Evolutionary conservation across 2,888 invertebrate genomes (phyloP).

Genomic region (Isoperla grammatica): DNA sequence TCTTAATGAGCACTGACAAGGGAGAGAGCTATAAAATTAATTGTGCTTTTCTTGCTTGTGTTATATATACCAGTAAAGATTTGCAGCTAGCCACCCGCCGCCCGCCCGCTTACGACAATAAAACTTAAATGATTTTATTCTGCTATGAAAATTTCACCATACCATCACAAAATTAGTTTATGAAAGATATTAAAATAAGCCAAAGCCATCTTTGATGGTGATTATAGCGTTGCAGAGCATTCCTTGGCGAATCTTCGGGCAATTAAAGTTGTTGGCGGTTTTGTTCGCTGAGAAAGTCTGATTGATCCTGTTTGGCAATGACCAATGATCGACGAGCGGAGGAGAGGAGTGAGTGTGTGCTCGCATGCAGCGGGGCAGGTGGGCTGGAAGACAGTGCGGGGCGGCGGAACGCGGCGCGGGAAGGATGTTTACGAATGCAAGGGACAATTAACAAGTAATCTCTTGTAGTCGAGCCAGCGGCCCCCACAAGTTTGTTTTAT

Average conservation of each 20-base stretch:
- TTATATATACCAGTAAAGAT: conserved; percentile 29
- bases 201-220: conserved; percentile 24
- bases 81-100: conserved; percentile 24
- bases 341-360: neutral
- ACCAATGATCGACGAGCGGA: conserved; percentile 25
- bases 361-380: conserved; percentile 4
- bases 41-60: conserved; percentile 30
- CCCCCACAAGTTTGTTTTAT: conserved; percentile 32
- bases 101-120: conserved; percentile 27
- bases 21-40: conserved; percentile 31
- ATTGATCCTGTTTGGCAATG: conserved; percentile 31
- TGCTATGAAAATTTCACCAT: conserved; percentile 30
- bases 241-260: conserved; percentile 4
- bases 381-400: conserved; percentile 21
- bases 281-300: conserved; percentile 9
- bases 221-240: conserved; percentile 12
- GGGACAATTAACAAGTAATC: conserved; percentile 34
- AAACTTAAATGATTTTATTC: conserved; percentile 33
- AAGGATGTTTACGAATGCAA: conserved; percentile 33
- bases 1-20: conserved; percentile 31
- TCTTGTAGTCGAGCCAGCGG: conserved; percentile 28
- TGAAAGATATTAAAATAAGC: conserved; percentile 32
- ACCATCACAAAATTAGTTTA: conserved; percentile 30
- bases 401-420: conserved; percentile 2
- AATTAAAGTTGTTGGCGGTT: too few relatives aligned